These are phyloP conservation scores for Sebastes fasciatus DNA, from an alignment of 2,113 vertebrate genomes.

Conservation along the genomic window DNA sequence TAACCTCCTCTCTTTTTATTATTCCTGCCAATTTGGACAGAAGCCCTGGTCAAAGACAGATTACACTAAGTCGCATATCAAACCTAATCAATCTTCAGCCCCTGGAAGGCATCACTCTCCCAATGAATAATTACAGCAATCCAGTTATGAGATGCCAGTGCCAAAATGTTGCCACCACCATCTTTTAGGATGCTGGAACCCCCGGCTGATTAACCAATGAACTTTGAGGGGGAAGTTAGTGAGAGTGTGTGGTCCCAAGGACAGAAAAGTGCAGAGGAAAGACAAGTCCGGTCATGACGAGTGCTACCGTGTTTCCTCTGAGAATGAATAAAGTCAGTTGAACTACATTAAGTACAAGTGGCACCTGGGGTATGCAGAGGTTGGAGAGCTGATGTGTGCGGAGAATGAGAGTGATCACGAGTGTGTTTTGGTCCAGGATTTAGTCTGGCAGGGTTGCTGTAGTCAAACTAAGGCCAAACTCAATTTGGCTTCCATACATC, in stretches of 20 bases:
- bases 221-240: slow-evolving; percentile 57
- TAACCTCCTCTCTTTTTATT: slow-evolving; percentile 75
- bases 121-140: slow-evolving; percentile 84
- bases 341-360: slow-evolving; percentile 49
- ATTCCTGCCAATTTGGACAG: slow-evolving; percentile 83
- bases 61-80: slow-evolving; percentile 84
- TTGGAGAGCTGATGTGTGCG: slow-evolving; percentile 39
- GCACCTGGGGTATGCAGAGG: slow-evolving; percentile 43
- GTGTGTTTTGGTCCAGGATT: slow-evolving; percentile 57
- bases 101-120: slow-evolving; percentile 84
- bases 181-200: slow-evolving; percentile 67
- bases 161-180: slow-evolving; percentile 80
- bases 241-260: slow-evolving; percentile 14
- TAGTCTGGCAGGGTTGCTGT: slow-evolving; percentile 55
- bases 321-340: slow-evolving; percentile 38
- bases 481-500: slow-evolving; percentile 64
- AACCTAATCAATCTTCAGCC: slow-evolving; percentile 84
- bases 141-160: slow-evolving; percentile 74
- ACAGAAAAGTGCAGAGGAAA: slow-evolving; percentile 20
- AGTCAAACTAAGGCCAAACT: slow-evolving; percentile 66
- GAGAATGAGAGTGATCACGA: slow-evolving; percentile 54
- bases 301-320: slow-evolving; percentile 31
- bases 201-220: slow-evolving; percentile 60
- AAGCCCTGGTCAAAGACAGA: slow-evolving; percentile 83
- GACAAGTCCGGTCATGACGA: slow-evolving; percentile 7